A percentile compares a stretch with the other conserved stretches of the same genome.
These are phyloP conservation scores for Carterocephalus palaemon DNA, from an alignment of 2,888 invertebrate species.

Conservation along the genomic window DNA sequence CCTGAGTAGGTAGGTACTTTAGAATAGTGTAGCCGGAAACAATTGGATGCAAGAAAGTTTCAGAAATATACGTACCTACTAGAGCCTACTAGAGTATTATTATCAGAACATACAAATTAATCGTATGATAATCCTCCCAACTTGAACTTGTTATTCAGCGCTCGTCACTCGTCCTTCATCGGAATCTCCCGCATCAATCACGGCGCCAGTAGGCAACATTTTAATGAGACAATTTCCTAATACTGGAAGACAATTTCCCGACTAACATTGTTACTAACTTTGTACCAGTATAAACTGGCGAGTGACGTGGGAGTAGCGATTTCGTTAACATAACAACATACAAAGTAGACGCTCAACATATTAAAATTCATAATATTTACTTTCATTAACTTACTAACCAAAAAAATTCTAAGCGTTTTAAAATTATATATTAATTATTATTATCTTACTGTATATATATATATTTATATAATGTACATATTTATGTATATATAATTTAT, in stretches of 20 bases:
- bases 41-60: too few species aligned
- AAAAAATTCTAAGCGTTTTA: too few species aligned
- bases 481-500: too few species aligned
- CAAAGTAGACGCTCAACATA: too few species aligned
- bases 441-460: too few species aligned
- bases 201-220: constrained; percentile 46
- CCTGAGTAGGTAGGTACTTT: too few species aligned
- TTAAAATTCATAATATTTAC: too few species aligned
- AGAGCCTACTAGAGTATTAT: not conserved
- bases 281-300: not conserved
- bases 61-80: not conserved
- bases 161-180: constrained; percentile 24
- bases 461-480: too few species aligned
- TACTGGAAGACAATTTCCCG: constrained; percentile 55
- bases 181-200: constrained; percentile 59
- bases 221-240: constrained; percentile 72
- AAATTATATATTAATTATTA: too few species aligned
- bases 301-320: not conserved
- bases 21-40: not conserved
- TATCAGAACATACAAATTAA: not conserved
- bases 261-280: constrained; percentile 43
- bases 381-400: too few species aligned
- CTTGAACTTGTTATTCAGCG: constrained; percentile 10
- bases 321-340: too few species aligned
- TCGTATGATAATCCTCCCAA: not conserved